Conservation (phyloP, 1,140 invertebrate species). For the Tribolium madens region DNA sequence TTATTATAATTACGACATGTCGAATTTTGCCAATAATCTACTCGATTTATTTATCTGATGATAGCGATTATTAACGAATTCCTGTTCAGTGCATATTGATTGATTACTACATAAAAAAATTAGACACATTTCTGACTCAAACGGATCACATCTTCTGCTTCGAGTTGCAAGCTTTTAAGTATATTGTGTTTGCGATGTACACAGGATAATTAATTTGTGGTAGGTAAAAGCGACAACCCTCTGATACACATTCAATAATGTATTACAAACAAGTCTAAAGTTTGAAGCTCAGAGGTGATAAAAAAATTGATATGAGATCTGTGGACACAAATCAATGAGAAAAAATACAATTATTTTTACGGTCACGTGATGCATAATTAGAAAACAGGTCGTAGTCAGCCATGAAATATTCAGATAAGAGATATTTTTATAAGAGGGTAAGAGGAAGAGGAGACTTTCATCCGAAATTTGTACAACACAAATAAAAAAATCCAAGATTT, state of each 20-base stretch:
- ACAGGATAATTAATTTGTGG: constrained; percentile 26
- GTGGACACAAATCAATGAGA: not conserved
- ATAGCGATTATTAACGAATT: not conserved
- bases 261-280: constrained; percentile 1
- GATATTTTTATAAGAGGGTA: not conserved
- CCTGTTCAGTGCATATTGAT: not conserved
- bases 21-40: not conserved
- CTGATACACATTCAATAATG: not conserved
- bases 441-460: not conserved
- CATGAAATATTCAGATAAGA: not conserved
- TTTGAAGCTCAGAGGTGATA: not conserved
- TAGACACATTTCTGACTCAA: not conserved
- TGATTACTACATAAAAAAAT: not conserved
- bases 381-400: not conserved
- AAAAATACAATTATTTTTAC: not conserved
- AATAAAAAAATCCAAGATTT: not conserved
- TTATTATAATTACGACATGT: not conserved
- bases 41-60: not conserved
- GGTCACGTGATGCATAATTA: not conserved
- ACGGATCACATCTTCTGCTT: not conserved
- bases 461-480: not conserved
- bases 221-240: constrained; percentile 2
- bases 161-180: constrained; percentile 21
- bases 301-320: no score
- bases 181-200: constrained; percentile 25